phyloP scores from a whole-genome alignment of 2,888 invertebrate species.

The Drosophila atripex region DNA sequence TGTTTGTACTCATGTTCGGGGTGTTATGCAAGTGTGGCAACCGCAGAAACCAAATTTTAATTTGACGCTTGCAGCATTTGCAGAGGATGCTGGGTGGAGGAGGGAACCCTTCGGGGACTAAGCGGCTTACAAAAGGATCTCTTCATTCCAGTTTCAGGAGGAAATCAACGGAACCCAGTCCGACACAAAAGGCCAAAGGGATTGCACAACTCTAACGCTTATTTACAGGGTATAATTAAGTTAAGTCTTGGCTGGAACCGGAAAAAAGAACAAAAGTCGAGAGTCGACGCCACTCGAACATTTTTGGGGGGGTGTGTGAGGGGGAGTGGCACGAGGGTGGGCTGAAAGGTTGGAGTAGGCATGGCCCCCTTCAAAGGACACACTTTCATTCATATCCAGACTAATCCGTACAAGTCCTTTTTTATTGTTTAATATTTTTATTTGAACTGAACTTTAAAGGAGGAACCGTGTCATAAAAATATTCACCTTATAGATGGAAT shows the following conservation, averaged over 20 bases:
- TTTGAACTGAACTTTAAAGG: not conserved
- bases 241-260: constrained; percentile 65
- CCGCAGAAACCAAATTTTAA: constrained; percentile 79
- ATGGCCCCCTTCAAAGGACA: constrained; percentile 18
- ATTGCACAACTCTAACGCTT: constrained; percentile 77
- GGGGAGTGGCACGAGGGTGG: not conserved
- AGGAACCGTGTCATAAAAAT: not conserved
- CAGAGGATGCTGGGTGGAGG: constrained; percentile 58
- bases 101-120: constrained; percentile 51
- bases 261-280: constrained; percentile 66
- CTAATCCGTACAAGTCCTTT: constrained; percentile 5
- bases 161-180: constrained; percentile 49
- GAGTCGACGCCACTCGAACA: constrained; percentile 51
- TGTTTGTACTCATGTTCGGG: constrained; percentile 30
- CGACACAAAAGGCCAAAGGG: constrained; percentile 44
- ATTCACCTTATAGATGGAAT: not conserved
- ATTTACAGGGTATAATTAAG: constrained; percentile 76
- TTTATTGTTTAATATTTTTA: not conserved
- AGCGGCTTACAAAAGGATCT: constrained; percentile 77
- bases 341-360: constrained; percentile 3
- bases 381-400: constrained; percentile 6
- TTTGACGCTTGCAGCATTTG: constrained; percentile 80
- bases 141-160: constrained; percentile 40
- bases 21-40: constrained; percentile 75
- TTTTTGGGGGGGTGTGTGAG: constrained; percentile 6